Conservation (phyloP, 2,797 vertebrate genomes). For the Enteromius thamalakanensis region DNA sequence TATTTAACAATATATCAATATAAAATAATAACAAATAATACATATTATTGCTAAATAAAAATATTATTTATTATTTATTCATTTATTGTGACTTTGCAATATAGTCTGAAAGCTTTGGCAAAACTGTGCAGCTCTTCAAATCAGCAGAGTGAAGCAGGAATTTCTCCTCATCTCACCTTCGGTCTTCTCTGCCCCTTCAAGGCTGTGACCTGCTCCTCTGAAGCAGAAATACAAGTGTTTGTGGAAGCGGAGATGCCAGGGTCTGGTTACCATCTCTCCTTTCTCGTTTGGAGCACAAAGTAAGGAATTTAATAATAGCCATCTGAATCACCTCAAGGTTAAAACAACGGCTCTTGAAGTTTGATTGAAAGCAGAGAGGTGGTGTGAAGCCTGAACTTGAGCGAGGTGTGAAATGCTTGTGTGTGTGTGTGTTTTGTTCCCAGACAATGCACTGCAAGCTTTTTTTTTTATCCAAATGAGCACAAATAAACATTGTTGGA, state of each 20-base stretch:
- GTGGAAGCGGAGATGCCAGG: conserved; percentile 59
- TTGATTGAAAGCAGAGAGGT: conserved; percentile 65
- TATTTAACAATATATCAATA: neutral
- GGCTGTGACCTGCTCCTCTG: conserved; percentile 65
- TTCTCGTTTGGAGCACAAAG: conserved; percentile 54
- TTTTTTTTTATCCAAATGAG: conserved; percentile 9
- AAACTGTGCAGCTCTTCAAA: neutral
- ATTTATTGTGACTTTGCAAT: neutral
- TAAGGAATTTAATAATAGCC: conserved; percentile 68
- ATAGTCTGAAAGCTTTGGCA: neutral
- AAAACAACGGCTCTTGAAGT: conserved; percentile 64
- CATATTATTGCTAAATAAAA: neutral
- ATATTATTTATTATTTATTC: neutral
- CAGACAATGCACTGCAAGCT: neutral
- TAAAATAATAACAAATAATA: neutral
- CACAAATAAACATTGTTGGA: neutral
- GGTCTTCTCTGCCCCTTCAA: conserved; percentile 58
- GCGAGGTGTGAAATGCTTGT: conserved; percentile 22
- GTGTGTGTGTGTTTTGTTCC: neutral
- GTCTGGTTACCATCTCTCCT: conserved; percentile 62
- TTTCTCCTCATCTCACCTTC: conserved; percentile 5
- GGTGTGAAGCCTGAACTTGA: conserved; percentile 38
- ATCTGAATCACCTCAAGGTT: conserved; percentile 57
- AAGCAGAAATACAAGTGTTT: conserved; percentile 67
- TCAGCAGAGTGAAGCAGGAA: neutral